Evolutionary conservation across 2,888 invertebrate genomes (phyloP).

Genomic region (Baronia brevicornis): DNA sequence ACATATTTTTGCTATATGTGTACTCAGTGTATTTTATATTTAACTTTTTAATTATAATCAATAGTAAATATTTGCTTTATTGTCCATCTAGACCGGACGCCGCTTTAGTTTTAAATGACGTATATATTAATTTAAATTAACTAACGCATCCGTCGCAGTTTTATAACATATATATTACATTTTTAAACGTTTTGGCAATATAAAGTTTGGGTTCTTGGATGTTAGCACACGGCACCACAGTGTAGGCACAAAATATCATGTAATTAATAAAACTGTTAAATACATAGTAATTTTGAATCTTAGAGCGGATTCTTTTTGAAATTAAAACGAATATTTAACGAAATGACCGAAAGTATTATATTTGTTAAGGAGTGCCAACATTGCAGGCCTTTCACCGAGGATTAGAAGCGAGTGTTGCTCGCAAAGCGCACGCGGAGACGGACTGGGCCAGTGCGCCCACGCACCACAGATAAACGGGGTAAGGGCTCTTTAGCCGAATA

Average conservation of each 20-base stretch:
- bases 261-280: constrained; percentile 14
- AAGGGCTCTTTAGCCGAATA: constrained; percentile 40
- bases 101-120: constrained; percentile 33
- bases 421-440: constrained; percentile 58
- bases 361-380: constrained; percentile 30
- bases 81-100: constrained; percentile 56
- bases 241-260: constrained; percentile 37
- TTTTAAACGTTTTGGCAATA: constrained; percentile 19
- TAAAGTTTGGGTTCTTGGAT: constrained; percentile 22
- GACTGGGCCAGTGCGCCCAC: constrained; percentile 42
- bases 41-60: too few species aligned
- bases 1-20: too few species aligned
- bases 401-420: constrained; percentile 68
- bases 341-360: too few species aligned
- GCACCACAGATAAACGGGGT: constrained; percentile 53
- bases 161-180: constrained; percentile 18
- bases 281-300: too few species aligned
- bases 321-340: too few species aligned
- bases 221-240: constrained; percentile 45
- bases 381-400: constrained; percentile 51
- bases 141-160: constrained; percentile 69
- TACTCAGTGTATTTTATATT: too few species aligned
- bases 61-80: constrained; percentile 3
- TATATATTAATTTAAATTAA: constrained; percentile 21
- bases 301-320: too few species aligned